A percentile compares a stretch with the other conserved stretches of the same genome.
These are phyloP conservation scores for Clamator glandarius DNA, from an alignment of 2,797 vertebrate species.

Conservation along the genomic window DNA sequence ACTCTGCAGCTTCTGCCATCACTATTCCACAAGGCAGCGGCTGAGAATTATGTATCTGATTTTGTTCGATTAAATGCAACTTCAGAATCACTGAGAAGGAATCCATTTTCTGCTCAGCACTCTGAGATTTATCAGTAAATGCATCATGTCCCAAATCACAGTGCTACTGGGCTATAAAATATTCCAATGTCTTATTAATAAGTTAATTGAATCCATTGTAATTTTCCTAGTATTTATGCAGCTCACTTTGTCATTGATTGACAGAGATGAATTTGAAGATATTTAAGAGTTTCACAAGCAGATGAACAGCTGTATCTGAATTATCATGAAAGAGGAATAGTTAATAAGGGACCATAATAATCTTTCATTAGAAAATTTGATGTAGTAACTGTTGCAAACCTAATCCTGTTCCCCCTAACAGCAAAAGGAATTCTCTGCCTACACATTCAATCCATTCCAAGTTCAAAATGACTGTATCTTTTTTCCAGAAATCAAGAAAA, in stretches of 20 bases:
- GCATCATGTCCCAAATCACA: slow-evolving; percentile 47
- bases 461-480: neutral
- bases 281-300: slow-evolving; percentile 54
- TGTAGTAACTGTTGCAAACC: slow-evolving; percentile 35
- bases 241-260: slow-evolving; percentile 66
- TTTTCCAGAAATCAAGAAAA: neutral
- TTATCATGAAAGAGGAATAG: slow-evolving; percentile 43
- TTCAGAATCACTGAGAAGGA: slow-evolving; percentile 36
- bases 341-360: slow-evolving; percentile 48
- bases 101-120: slow-evolving; percentile 47
- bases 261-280: slow-evolving; percentile 67
- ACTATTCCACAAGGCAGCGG: neutral
- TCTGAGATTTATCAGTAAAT: slow-evolving; percentile 55
- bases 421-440: slow-evolving; percentile 4
- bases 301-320: slow-evolving; percentile 50
- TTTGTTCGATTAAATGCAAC: neutral
- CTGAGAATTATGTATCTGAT: slow-evolving; percentile 7
- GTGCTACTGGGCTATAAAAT: slow-evolving; percentile 31
- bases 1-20: neutral
- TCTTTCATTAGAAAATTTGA: slow-evolving; percentile 47
- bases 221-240: slow-evolving; percentile 45
- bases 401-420: neutral
- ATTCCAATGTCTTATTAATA: slow-evolving; percentile 67
- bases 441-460: neutral
- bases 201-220: slow-evolving; percentile 66